Base-by-base conservation (phyloP, 64 coral and sea anemone species). In the Platygyra sinensis region DNA sequence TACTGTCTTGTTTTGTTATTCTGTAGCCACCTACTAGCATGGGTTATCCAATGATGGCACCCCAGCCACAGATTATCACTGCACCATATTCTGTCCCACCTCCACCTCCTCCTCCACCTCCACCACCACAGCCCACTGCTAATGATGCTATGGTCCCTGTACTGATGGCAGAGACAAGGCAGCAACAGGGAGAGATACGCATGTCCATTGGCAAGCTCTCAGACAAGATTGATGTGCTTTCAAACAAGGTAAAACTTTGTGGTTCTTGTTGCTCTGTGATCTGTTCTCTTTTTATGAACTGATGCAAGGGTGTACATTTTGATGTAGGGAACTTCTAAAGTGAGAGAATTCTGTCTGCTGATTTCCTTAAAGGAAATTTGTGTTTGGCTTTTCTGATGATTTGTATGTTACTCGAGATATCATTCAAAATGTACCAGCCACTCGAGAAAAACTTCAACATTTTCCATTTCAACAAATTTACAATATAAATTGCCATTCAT, bases 61-160 rank as follows among this genome's bases (percentile, higher is more conserved):
- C 95, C 4, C 95, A 98, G 86, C 88, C 95, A 76, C 91, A 92
- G 25, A 71, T 85, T 5, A 85, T 85, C 1, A 85, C 81, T 72
- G 80, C 88, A 65, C 32, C 92, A 24, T 93, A 93, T 67, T 62
- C 87, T 42, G 81, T 72, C 18, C 91, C 87, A 9, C 80, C 88
- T 60, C 91, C 91, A 8, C 82, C 84, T 18, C 80, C 93, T n/a
- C 86, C 93, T 0, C 72, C 88, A 71, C 46, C 90, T 22, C 96
- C 96, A 60, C 79, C 88, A 10, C 80, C 77, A 52, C 93, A 89
- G 25, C 89, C 94, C 72, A 59, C 85, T 18, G 89, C 95, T 85
- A 98, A 85, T 95, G 96, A 98, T 61, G 96, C 93, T n/a, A 95
- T 98, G 96, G 90, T 98, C 28, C 94, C 97, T 4, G 94, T 99